Evolutionary conservation across 2,888 invertebrate species (phyloP).

Genomic region (Stenurella melanura): DNA sequence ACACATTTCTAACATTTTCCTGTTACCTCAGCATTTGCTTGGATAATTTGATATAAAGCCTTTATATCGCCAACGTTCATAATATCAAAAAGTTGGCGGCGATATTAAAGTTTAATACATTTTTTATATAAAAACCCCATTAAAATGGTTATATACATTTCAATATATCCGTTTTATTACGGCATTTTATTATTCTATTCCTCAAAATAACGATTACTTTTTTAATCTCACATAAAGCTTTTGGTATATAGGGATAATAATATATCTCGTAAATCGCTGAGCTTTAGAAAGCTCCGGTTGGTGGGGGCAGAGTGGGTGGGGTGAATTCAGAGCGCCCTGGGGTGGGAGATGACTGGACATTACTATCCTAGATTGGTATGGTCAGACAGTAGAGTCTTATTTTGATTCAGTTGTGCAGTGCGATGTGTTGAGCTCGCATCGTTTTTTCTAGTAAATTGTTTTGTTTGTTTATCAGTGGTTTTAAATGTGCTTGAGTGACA

Average conservation of each 20-base stretch:
- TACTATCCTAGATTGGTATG: conserved; percentile 61
- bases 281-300: conserved; percentile 57
- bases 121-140: conserved; percentile 52
- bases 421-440: conserved; percentile 25
- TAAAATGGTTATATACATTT: conserved; percentile 52
- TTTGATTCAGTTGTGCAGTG: conserved; percentile 30
- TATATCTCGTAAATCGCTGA: conserved; percentile 57
- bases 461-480: conserved; percentile 41
- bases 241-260: conserved; percentile 47
- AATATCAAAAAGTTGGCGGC: conserved; percentile 35
- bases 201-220: conserved; percentile 60
- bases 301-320: conserved; percentile 55
- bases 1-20: too few species aligned
- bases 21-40: too few species aligned
- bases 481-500: conserved; percentile 26
- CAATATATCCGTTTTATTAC: conserved; percentile 59
- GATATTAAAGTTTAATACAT: conserved; percentile 43
- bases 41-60: conserved; percentile 27
- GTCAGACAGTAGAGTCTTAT: conserved; percentile 48
- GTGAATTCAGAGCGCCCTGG: conserved; percentile 50
- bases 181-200: conserved; percentile 56
- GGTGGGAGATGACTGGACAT: conserved; percentile 63
- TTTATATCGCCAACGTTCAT: conserved; percentile 42
- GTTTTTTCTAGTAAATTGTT: conserved; percentile 7
- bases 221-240: conserved; percentile 62